phyloP scores from a whole-genome alignment of 2,888 invertebrate species.

The Unio delphinus region DNA sequence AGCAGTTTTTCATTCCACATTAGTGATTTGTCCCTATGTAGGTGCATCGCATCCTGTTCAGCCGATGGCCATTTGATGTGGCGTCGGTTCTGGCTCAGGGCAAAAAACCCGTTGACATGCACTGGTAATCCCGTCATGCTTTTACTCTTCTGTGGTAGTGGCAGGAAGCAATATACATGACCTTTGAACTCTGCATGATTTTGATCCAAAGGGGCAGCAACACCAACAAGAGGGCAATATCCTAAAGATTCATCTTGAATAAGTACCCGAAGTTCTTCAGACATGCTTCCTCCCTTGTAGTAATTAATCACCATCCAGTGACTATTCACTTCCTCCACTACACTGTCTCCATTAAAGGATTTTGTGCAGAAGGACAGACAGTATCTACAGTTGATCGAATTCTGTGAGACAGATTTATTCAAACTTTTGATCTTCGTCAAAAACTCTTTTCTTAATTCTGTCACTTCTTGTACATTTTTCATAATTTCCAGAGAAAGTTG shows the following conservation, averaged over 20 bases:
- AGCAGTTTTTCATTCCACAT: constrained; percentile 19
- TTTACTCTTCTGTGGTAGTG: constrained; percentile 17
- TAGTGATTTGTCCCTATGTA: constrained; percentile 13
- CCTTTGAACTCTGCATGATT: constrained; percentile 10
- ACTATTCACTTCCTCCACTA: no score
- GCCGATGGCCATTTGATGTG: constrained; percentile 17
- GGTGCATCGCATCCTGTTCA: constrained; percentile 7
- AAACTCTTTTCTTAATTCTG: no score
- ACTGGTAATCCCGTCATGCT: constrained; percentile 19
- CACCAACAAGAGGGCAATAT: constrained; percentile 20
- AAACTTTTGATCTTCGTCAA: no score
- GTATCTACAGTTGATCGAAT: no score
- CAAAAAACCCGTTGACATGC: constrained; percentile 25
- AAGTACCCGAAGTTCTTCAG: constrained; percentile 11
- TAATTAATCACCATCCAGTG: constrained; percentile 33
- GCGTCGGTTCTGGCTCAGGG: constrained; percentile 17
- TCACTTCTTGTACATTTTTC: no score
- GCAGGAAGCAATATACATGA: constrained; percentile 25
- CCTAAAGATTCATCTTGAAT: constrained; percentile 6
- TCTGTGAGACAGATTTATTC: no score
- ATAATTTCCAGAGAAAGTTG: no score
- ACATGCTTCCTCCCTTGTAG: constrained; percentile 23
- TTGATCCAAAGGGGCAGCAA: constrained; percentile 10
- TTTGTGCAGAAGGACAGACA: no score
- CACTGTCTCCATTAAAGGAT: no score